Evolutionary conservation across 2,113 vertebrate species (phyloP), one percentile per base, ranked within the genome.

Genomic region (Anarhynchus alexandrinus): DNA sequence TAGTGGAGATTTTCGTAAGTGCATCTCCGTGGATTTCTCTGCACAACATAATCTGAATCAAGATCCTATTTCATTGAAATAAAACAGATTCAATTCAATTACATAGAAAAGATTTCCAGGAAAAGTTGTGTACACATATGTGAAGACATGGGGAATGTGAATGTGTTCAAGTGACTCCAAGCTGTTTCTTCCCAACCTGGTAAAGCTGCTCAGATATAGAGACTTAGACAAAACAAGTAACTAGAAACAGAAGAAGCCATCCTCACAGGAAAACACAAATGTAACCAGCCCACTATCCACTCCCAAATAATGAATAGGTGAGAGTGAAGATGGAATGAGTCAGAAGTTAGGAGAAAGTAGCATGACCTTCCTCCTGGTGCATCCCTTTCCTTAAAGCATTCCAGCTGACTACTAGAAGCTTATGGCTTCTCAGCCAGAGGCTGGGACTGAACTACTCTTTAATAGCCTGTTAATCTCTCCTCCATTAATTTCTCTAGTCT

Each of bases 1-100:
- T 98, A 97, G 97, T 95, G 97, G 94, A 88, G 72, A 61, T 91
- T 82, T 73, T 51, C 26, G 0, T 90, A 88, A 96, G 71, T 93
- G 93, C 97, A 97, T 4, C 71, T 29, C 70, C 1, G 0, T n/a
- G 52, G 79, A 47, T 58, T 86, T 77, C 77, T 58, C 58, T 10
- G 36, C 36, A 32, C 5, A 0, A 64, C 23, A 45, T 30, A 16
- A 71, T 30, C 52, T n/a, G 49, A 42, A 43, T 40, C 29, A 21
- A 76, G 74, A 72, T 34, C 47, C 18, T 7, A 26, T 12, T 49
- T 42, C 52, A 15, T 0, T n/a, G 36, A 71, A 74, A 59, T 25
- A 36, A 82, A 47, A 11, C 30, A 58, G 62, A 65, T 43, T 42
- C 62, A 74, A 80, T n/a, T 38, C 52, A 45, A 36, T 13, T n/a